Conservation (phyloP, 2,888 invertebrate species). For the Eilema sororculum region DNA sequence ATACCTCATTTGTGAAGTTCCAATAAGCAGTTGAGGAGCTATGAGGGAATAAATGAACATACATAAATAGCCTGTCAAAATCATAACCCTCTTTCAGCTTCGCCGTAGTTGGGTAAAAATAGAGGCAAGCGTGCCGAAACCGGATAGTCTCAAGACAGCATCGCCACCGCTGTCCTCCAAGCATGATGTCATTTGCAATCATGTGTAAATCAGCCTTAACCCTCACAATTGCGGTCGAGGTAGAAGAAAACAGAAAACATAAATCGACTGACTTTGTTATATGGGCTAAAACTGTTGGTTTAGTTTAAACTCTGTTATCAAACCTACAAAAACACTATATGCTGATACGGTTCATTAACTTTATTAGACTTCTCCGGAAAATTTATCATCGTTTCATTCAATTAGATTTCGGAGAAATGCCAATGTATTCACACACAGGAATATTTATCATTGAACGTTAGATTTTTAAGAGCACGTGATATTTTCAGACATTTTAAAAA, state of each 20-base stretch:
- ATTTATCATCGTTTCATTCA: not conserved
- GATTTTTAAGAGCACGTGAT: not conserved
- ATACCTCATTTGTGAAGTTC: too few relatives aligned
- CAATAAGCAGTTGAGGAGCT: too few relatives aligned
- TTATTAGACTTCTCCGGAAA: not conserved
- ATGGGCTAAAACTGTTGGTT: not conserved
- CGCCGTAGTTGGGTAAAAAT: too few relatives aligned
- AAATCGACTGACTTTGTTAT: not conserved
- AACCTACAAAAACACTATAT: not conserved
- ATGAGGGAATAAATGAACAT: too few relatives aligned
- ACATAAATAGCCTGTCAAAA: too few relatives aligned
- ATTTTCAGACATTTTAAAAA: not conserved
- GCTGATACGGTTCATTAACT: not conserved
- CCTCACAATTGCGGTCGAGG: slow-evolving; percentile 22
- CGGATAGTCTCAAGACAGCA: not conserved
- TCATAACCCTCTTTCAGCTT: too few relatives aligned
- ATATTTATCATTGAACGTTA: not conserved
- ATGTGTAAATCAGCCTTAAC: slow-evolving; percentile 23
- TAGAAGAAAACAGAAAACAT: not conserved
- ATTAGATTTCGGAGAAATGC: not conserved
- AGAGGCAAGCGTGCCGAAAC: not conserved
- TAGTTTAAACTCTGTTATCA: slow-evolving; percentile 11
- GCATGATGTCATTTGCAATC: not conserved
- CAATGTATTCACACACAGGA: not conserved
- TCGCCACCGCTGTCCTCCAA: not conserved